Base-by-base conservation (phyloP, 2,797 vertebrate species). In the Meda fulgida region DNA sequence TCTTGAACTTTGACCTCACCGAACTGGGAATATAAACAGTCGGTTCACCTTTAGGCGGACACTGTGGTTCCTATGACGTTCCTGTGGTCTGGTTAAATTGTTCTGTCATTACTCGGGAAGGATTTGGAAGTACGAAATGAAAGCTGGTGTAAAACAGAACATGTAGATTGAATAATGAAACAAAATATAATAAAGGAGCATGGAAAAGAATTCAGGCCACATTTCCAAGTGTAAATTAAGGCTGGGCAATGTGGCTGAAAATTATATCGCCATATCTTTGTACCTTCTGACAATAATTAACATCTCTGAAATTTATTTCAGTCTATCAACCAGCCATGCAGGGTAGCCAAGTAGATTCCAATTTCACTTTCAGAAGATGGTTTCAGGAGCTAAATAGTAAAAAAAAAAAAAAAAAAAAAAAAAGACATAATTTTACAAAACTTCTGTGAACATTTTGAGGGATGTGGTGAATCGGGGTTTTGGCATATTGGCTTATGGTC, bases 1-100 rank as follows among this genome's bases (percentile, higher is more conserved):
- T 72, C 38, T 84, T 87, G 71, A 86, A 85, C 85, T 86, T 55
- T 88, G 58, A 83, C 87, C 87, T 86, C 13, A 16, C 26, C 70
- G 29, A 86, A 82, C 86, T 80, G 71, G 58, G 51, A 72, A 67
- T 69, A 55, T 77, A 84, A 90, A 87, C 84, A 53, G 36, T 18
- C 46, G 78, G 75, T 84, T 73, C 82, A 86, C 83, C 53, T 81
- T 80, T 76, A 70, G 43, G 81, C 23, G 81, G 16, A 55, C 46
- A 11, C 19, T 34, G 4, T 51, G 38, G 26, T 87, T 80, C 31
- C 51, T 73, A 11, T 58, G 19, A 40, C 10, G 16, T 78, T 48
- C 53, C 29, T 60, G 76, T 71, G 66, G 76, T 71, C 66, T 26
- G 26, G 34, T 71, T 70, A 7, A 79, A 78, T 38, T 71, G 83